phyloP scores from a whole-genome alignment of 92 coral and sea anemone species.

The Isaurus tuberculatus region DNA sequence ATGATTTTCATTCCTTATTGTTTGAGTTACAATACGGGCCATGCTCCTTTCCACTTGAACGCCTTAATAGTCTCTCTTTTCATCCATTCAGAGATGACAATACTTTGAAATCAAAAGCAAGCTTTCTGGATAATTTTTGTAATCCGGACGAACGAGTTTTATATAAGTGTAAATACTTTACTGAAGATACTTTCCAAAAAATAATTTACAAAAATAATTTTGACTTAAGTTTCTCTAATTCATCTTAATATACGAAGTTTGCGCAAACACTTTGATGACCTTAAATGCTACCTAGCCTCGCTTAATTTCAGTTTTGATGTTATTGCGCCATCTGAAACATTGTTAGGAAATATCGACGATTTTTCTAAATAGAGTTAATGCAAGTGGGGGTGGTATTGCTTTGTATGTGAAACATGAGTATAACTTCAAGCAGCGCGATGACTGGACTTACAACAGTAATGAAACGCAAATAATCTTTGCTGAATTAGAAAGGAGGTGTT shows the following conservation, averaged over 20 bases:
- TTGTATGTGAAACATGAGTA: conserved; percentile 4
- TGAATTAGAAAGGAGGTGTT: conserved; percentile 13
- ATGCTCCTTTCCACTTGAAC: conserved; percentile 22
- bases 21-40: conserved; percentile 27
- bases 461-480: conserved; percentile 25
- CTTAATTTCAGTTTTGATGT: conserved; percentile 27
- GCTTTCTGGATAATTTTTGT: conserved; percentile 32
- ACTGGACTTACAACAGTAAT: conserved; percentile 21
- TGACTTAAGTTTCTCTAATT: conserved; percentile 24
- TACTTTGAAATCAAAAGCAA: conserved; percentile 22
- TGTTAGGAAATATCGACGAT: conserved; percentile 21
- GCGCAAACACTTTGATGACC: conserved; percentile 22
- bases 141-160: conserved; percentile 27
- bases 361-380: conserved; percentile 22
- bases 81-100: conserved; percentile 18
- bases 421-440: conserved; percentile 25
- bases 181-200: conserved; percentile 22
- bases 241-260: conserved; percentile 16
- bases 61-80: conserved; percentile 10
- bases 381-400: conserved; percentile 34
- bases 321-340: conserved; percentile 23
- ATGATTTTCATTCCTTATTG: conserved; percentile 23
- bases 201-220: conserved; percentile 1
- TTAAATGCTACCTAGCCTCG: conserved; percentile 17
- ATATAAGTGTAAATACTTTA: conserved; percentile 15